A percentile compares a stretch with the other conserved stretches of the same genome.
Evolutionary conservation across 2,888 invertebrate genomes (phyloP).

Genomic region (Bombylius major): DNA sequence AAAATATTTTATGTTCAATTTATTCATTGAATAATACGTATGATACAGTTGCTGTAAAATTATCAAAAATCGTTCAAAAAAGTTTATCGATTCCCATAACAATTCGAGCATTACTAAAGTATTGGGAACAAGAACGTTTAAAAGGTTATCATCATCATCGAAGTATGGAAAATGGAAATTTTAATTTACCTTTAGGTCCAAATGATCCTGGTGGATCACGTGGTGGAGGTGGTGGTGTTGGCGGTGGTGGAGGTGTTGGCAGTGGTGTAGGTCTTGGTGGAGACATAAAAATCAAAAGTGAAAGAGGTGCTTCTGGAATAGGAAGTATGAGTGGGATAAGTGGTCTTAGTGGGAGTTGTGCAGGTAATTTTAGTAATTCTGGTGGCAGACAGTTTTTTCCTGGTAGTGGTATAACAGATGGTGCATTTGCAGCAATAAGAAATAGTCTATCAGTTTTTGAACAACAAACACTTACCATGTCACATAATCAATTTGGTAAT

Average conservation of each 20-base stretch:
- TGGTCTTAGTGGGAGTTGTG: constrained; percentile 17
- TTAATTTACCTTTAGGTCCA: constrained; percentile 55
- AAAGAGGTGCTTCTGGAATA: neutral
- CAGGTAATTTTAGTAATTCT: too few species aligned
- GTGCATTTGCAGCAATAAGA: constrained; percentile 16
- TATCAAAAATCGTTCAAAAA: constrained; percentile 62
- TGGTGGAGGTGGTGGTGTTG: constrained; percentile 26
- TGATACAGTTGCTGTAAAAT: constrained; percentile 33
- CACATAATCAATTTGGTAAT: neutral
- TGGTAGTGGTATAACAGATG: constrained; percentile 19
- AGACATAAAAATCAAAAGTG: constrained; percentile 2
- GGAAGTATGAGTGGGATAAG: constrained; percentile 16
- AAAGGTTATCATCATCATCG: constrained; percentile 39
- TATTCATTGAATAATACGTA: constrained; percentile 42
- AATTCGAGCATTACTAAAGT: constrained; percentile 71
- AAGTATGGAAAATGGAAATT: constrained; percentile 44
- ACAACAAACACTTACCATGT: too few species aligned
- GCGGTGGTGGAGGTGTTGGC: constrained; percentile 8
- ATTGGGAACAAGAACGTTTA: constrained; percentile 65
- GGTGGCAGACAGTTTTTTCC: constrained; percentile 18
- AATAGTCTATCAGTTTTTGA: neutral
- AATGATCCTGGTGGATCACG: constrained; percentile 47
- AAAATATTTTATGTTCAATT: constrained; percentile 64
- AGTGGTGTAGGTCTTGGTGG: constrained; percentile 2
- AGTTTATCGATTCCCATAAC: constrained; percentile 89